A percentile compares a stretch with the other conserved stretches of the same genome.
phyloP scores from a whole-genome alignment of 2,888 invertebrate genomes.

The Orthosia incerta region DNA sequence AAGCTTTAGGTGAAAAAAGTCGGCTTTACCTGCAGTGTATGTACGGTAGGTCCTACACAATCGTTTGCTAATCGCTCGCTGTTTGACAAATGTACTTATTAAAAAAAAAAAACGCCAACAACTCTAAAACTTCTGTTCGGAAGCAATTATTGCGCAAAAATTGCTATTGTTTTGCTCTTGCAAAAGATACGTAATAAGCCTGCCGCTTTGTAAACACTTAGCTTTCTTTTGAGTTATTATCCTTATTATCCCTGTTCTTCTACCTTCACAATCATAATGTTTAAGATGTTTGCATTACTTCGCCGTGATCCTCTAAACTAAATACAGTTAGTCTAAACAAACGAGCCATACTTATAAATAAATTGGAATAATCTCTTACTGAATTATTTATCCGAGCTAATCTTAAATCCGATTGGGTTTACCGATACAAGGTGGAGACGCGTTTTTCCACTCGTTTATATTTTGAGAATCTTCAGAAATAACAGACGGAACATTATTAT shows the following conservation, averaged over 20 bases:
- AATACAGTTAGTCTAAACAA: conserved; percentile 10
- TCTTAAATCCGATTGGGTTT: conserved; percentile 19
- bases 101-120: no score
- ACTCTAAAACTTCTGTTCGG: no score
- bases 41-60: no score
- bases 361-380: conserved; percentile 13
- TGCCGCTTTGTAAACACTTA: conserved; percentile 11
- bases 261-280: neutral
- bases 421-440: neutral
- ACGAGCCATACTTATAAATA: conserved; percentile 15
- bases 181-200: no score
- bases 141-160: no score
- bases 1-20: no score
- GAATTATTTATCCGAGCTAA: conserved; percentile 26
- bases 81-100: no score
- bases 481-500: neutral
- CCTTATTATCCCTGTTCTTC: conserved; percentile 1
- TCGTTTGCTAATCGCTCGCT: no score
- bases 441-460: neutral
- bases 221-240: no score
- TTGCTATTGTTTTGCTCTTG: no score
- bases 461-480: conserved; percentile 1
- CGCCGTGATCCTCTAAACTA: neutral
- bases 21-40: no score
- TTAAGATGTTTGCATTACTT: neutral